Evolutionary conservation across 2,888 invertebrate genomes (phyloP).

Genomic region (Aporophyla nigra): DNA sequence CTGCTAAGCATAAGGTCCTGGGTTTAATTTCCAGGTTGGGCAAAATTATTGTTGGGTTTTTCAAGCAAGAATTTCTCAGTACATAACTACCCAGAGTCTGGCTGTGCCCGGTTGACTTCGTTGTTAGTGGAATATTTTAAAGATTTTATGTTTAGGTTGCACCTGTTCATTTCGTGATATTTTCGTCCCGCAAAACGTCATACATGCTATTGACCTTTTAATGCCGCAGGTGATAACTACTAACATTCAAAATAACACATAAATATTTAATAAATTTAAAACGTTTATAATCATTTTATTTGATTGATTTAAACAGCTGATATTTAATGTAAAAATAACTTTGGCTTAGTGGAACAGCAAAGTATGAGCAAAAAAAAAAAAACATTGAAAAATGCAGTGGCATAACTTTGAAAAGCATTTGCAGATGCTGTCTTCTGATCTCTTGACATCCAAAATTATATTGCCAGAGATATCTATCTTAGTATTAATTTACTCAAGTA

Average conservation of each 20-base stretch:
- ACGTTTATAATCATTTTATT: neutral
- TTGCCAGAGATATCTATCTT: neutral
- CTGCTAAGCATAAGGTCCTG: too few species aligned
- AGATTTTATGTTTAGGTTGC: neutral
- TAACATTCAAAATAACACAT: neutral
- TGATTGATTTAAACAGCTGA: neutral
- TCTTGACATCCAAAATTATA: neutral
- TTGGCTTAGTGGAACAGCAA: neutral
- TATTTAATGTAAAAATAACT: neutral
- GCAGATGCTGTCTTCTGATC: neutral
- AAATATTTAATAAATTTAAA: neutral
- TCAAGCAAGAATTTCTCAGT: too few species aligned
- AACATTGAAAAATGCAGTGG: neutral
- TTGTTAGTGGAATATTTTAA: neutral
- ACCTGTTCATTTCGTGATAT: neutral
- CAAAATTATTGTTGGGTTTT: too few species aligned
- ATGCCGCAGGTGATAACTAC: neutral
- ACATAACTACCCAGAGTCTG: too few species aligned
- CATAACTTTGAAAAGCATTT: neutral
- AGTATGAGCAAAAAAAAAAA: neutral
- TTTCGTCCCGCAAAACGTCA: neutral
- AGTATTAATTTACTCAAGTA: neutral
- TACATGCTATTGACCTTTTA: conserved; percentile 4
- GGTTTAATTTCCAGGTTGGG: too few species aligned
- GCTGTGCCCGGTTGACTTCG: too few species aligned